A percentile compares a stretch with the other conserved stretches of the same genome.
Evolutionary conservation across 2,888 invertebrate species (phyloP).

Genomic region (Allophyes oxyacanthae): DNA sequence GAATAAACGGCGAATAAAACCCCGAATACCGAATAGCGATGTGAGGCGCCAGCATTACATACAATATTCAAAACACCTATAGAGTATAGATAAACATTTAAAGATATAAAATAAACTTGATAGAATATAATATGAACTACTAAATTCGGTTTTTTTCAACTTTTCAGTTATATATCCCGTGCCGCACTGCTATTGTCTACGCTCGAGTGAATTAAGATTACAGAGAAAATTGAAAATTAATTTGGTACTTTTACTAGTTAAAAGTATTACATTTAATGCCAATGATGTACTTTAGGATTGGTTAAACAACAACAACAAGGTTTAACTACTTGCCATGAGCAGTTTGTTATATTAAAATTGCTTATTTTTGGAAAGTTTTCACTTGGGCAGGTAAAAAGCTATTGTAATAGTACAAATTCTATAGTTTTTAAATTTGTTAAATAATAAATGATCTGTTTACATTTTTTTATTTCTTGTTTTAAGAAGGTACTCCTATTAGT

Average conservation of each 20-base stretch:
- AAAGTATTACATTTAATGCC: slow-evolving; percentile 33
- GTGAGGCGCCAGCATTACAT: no score
- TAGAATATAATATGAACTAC: no score
- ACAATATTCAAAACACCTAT: not conserved
- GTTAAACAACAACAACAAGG: slow-evolving; percentile 17
- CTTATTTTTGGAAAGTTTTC: slow-evolving; percentile 28
- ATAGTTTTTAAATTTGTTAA: slow-evolving; percentile 61
- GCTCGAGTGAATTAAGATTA: slow-evolving; percentile 70
- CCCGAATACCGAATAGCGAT: no score
- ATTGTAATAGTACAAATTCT: slow-evolving; percentile 42
- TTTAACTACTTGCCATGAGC: slow-evolving; percentile 17
- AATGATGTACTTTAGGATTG: slow-evolving; percentile 27
- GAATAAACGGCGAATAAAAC: no score
- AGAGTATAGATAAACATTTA: no score
- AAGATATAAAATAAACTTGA: no score
- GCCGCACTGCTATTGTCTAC: slow-evolving; percentile 92
- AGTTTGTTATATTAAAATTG: slow-evolving; percentile 10
- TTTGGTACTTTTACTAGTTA: slow-evolving; percentile 37
- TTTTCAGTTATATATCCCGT: slow-evolving; percentile 93
- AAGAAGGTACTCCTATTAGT: slow-evolving; percentile 90
- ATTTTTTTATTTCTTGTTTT: slow-evolving; percentile 42
- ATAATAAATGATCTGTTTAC: slow-evolving; percentile 63
- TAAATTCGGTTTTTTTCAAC: slow-evolving; percentile 32
- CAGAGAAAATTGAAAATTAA: slow-evolving; percentile 27
- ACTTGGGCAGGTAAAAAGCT: slow-evolving; percentile 28